Percentiles rank a stretch among this genome's conserved stretches.
Conservation (phyloP, 2,113 vertebrate species). For the Malurus melanocephalus region DNA sequence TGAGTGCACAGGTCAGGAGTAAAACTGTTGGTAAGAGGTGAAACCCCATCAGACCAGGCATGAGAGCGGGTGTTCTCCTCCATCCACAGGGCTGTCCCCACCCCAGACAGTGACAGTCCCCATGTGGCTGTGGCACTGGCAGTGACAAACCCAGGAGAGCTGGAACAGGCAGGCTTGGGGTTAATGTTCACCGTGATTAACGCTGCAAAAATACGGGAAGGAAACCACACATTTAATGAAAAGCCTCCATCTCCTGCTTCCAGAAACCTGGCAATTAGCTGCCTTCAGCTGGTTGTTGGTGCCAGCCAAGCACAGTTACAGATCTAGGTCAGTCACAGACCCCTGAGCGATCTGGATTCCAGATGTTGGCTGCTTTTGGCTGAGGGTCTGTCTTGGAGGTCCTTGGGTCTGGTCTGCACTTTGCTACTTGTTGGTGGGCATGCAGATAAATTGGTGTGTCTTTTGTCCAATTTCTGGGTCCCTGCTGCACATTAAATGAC, state of each 20-base stretch:
- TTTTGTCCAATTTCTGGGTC: background rate
- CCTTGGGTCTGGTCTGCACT: background rate
- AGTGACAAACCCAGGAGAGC: background rate
- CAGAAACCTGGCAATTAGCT: conserved; percentile 53
- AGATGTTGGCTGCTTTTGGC: conserved; percentile 12
- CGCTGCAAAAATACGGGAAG: conserved; percentile 34
- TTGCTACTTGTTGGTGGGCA: background rate
- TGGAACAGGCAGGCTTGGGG: background rate
- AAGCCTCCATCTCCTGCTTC: conserved; percentile 22
- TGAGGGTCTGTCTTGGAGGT: background rate
- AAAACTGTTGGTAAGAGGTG: background rate
- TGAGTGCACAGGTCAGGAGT: background rate
- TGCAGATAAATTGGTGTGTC: background rate
- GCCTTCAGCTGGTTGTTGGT: conserved; percentile 38
- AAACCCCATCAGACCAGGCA: background rate
- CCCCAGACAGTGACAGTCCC: background rate
- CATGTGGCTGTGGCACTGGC: rapidly evolving
- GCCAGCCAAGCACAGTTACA: background rate
- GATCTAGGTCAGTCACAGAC: conserved; percentile 37
- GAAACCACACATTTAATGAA: conserved; percentile 43
- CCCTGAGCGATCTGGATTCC: background rate
- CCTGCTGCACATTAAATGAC: background rate
- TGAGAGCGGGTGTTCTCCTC: background rate
- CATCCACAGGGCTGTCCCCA: background rate
- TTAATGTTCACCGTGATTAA: conserved; percentile 14